Evolutionary conservation across 2,888 invertebrate genomes (phyloP).

Genomic region (Julus scanicus): DNA sequence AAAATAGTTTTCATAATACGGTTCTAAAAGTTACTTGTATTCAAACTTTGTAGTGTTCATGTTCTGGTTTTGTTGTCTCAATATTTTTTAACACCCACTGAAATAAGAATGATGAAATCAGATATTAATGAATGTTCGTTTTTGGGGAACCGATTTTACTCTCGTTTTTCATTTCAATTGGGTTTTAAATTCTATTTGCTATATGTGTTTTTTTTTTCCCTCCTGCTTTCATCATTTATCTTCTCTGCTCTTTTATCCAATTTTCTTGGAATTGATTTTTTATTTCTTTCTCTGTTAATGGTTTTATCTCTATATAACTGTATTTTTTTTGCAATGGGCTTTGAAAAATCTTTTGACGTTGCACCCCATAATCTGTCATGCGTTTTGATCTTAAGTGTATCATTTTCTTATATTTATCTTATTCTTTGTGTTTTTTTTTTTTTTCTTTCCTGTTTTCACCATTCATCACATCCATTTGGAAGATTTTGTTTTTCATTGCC

Average conservation of each 20-base stretch:
- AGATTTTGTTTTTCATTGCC: not conserved
- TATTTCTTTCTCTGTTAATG: not conserved
- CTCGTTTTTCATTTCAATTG: not conserved
- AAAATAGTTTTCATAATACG: not conserved
- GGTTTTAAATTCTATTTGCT: not conserved
- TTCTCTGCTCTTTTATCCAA: not conserved
- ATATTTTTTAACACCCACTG: too few species aligned
- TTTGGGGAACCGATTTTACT: not conserved
- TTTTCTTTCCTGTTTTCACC: not conserved
- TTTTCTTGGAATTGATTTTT: not conserved
- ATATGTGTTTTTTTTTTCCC: not conserved
- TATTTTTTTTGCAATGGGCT: not conserved
- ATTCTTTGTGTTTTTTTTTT: not conserved
- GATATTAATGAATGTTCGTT: not conserved
- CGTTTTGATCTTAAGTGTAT: slow-evolving; percentile 1
- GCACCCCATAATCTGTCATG: not conserved
- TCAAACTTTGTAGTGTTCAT: too few species aligned
- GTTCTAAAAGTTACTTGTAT: too few species aligned
- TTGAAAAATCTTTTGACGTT: not conserved
- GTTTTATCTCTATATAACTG: not conserved
- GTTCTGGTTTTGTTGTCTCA: too few species aligned
- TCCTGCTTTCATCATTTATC: not conserved
- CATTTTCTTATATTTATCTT: slow-evolving; percentile 26
- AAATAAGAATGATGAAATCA: not conserved
- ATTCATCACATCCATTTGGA: slow-evolving; percentile 1